Evolutionary conservation across 2,888 invertebrate species (phyloP).

Genomic region (Cremastinae sp.): DNA sequence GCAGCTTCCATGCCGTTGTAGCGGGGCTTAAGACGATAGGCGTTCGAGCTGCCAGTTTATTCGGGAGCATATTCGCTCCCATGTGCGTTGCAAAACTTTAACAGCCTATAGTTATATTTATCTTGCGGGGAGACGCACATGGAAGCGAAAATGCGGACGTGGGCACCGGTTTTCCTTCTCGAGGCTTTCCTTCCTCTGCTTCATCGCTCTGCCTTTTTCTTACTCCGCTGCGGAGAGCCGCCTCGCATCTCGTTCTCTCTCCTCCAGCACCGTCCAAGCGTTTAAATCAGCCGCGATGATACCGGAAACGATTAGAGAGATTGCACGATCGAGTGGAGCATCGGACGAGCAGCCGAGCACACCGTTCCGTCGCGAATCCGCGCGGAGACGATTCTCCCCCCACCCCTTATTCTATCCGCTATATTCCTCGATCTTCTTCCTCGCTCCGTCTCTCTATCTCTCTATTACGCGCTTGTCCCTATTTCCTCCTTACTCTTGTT

Average conservation of each 20-base stretch:
- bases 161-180: constrained; percentile 37
- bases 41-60: constrained; percentile 43
- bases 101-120: constrained; percentile 4
- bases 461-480: constrained; percentile 1
- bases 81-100: constrained; percentile 18
- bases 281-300: constrained; percentile 65
- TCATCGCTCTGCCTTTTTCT: constrained; percentile 69
- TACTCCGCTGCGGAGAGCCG: not conserved
- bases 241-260: constrained; percentile 22
- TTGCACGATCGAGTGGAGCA: constrained; percentile 76
- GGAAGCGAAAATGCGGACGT: not conserved
- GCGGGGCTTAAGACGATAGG: constrained; percentile 41
- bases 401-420: not conserved
- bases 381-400: constrained; percentile 19
- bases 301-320: constrained; percentile 78
- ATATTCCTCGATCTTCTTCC: not conserved
- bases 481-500: not conserved
- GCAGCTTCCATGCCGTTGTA: not conserved
- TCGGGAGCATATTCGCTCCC: constrained; percentile 44
- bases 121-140: not conserved
- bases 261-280: constrained; percentile 73
- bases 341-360: constrained; percentile 68
- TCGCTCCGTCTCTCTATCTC: not conserved
- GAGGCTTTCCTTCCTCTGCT: constrained; percentile 46
- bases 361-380: constrained; percentile 66